phyloP scores from a whole-genome alignment of 2,888 invertebrate genomes.

The Pollenia griseotomentosa region DNA sequence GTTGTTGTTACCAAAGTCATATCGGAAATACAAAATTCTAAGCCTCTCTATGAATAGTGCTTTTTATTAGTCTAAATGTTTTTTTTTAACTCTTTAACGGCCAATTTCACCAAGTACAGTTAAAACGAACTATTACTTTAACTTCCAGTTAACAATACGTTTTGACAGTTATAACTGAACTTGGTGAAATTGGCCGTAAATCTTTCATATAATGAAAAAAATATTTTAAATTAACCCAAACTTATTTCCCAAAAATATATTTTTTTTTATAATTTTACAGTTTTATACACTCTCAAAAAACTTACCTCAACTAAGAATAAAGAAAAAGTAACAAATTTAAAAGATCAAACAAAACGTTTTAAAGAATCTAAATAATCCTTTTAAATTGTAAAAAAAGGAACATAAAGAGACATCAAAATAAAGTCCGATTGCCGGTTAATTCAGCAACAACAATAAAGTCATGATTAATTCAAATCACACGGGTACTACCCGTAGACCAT shows the following conservation, averaged over 20 bases:
- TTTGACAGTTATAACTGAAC: no score
- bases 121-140: no score
- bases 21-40: not conserved
- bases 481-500: slow-evolving; percentile 82
- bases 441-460: slow-evolving; percentile 16
- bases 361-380: not conserved
- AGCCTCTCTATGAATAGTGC: not conserved
- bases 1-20: no score
- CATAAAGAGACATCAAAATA: slow-evolving; percentile 6
- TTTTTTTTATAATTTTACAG: slow-evolving; percentile 67
- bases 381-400: slow-evolving; percentile 11
- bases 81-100: not conserved
- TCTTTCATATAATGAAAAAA: not conserved
- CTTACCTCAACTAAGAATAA: slow-evolving; percentile 58
- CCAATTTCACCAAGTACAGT: no score
- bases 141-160: no score
- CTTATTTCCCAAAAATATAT: slow-evolving; percentile 48
- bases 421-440: slow-evolving; percentile 2
- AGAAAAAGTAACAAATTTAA: slow-evolving; percentile 27
- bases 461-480: slow-evolving; percentile 83
- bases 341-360: slow-evolving; percentile 13
- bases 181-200: not conserved
- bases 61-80: slow-evolving; percentile 6
- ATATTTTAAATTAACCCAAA: not conserved
- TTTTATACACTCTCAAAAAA: slow-evolving; percentile 59